Conservation (phyloP, 2,888 invertebrate genomes). For the Pharmacophagus antenor region DNA sequence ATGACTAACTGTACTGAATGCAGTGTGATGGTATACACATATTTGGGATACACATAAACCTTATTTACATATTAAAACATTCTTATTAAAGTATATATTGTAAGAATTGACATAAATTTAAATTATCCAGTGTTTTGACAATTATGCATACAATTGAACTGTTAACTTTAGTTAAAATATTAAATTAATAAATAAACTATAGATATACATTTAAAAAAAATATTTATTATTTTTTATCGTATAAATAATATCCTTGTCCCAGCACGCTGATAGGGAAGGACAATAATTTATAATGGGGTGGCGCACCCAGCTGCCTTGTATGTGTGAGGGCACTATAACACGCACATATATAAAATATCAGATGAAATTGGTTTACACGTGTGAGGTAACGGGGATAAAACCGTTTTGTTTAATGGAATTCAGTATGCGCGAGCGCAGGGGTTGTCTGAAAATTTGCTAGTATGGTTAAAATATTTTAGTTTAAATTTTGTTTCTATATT, state of each 20-base stretch:
- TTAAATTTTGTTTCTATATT: not conserved
- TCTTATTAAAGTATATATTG: no score
- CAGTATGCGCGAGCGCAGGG: slow-evolving; percentile 40
- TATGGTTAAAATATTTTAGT: not conserved
- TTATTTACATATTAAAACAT: no score
- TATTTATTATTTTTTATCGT: not conserved
- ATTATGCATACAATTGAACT: no score
- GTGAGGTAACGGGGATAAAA: slow-evolving; percentile 44
- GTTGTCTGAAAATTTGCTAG: slow-evolving; percentile 12
- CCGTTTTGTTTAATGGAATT: slow-evolving; percentile 56
- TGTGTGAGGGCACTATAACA: slow-evolving; percentile 42
- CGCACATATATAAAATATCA: slow-evolving; percentile 42
- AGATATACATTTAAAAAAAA: no score
- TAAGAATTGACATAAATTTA: no score
- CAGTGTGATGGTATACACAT: no score
- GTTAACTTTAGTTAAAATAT: no score
- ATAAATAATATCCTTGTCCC: slow-evolving; percentile 4
- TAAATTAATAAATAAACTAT: no score
- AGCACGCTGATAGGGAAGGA: slow-evolving; percentile 36
- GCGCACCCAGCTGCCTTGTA: slow-evolving; percentile 50
- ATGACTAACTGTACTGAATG: not conserved
- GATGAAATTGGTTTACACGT: slow-evolving; percentile 38
- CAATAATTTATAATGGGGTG: slow-evolving; percentile 63
- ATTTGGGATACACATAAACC: no score
- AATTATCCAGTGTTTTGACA: no score